Conservation (phyloP, 2,113 vertebrate genomes). For the Gadus chalcogrammus region DNA sequence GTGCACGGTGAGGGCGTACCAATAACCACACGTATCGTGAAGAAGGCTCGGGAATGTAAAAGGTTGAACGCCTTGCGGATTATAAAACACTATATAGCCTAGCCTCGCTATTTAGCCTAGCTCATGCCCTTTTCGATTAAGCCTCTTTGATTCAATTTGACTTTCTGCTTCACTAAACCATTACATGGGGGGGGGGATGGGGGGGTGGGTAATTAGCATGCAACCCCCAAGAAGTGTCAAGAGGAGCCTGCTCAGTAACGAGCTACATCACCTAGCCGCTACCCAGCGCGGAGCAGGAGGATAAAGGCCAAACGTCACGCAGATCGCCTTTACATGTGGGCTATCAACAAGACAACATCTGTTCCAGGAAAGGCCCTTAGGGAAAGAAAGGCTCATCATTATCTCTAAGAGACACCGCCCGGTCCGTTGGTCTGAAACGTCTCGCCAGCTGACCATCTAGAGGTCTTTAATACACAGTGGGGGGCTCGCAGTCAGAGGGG, state of each 20-base stretch:
- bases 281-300: too few species aligned
- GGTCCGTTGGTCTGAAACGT: background rate
- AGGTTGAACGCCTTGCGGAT: background rate
- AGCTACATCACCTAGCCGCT: too few species aligned
- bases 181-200: background rate
- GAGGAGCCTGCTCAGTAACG: too few species aligned
- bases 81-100: background rate
- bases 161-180: background rate
- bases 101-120: too few species aligned
- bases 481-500: constrained; percentile 39
- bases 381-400: background rate
- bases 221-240: too few species aligned
- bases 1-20: background rate
- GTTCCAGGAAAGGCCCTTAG: background rate
- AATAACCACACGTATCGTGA: background rate
- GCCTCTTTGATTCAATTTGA: background rate
- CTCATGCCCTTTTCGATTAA: too few species aligned
- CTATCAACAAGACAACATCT: background rate
- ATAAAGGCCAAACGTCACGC: too few species aligned
- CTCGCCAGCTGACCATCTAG: constrained; percentile 43
- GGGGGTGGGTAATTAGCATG: too few species aligned
- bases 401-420: background rate
- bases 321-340: background rate
- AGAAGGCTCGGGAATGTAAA: background rate
- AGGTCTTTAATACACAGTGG: constrained; percentile 29